Conservation (phyloP, 2,888 invertebrate genomes). For the Anagyrus pseudococci region DNA sequence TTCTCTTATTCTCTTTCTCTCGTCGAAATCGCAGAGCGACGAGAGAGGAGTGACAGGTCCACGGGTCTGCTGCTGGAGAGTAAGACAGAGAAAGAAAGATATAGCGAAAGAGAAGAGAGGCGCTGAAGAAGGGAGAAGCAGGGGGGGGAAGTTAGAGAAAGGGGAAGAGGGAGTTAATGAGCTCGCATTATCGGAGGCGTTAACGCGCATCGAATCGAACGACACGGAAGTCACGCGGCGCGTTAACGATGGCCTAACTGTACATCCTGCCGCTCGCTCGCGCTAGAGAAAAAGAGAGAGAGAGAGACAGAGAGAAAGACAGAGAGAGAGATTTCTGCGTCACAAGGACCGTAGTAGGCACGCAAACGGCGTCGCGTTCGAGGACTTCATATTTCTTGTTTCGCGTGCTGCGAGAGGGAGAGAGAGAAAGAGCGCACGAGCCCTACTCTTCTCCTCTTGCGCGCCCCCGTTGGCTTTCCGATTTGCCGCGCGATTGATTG, state of each 20-base stretch:
- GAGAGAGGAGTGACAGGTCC: neutral
- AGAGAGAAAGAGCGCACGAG: too few species aligned
- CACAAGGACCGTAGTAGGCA: neutral
- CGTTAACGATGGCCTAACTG: slow-evolving; percentile 39
- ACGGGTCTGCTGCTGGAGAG: neutral
- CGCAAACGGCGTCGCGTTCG: slow-evolving; percentile 13
- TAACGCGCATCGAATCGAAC: slow-evolving; percentile 39
- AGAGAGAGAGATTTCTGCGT: slow-evolving; percentile 26
- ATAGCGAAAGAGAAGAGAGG: slow-evolving; percentile 1
- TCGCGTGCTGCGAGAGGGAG: neutral
- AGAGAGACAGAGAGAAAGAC: neutral
- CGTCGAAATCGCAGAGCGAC: neutral
- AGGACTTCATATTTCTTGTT: slow-evolving; percentile 28
- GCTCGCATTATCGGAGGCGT: slow-evolving; percentile 38
- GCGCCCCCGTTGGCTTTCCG: too few species aligned
- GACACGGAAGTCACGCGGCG: slow-evolving; percentile 40
- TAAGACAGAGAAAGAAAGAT: neutral
- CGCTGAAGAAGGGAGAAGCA: neutral
- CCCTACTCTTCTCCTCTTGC: too few species aligned
- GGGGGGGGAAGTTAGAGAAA: neutral
- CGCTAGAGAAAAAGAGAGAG: neutral
- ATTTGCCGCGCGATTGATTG: slow-evolving; percentile 28
- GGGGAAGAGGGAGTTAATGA: slow-evolving; percentile 25
- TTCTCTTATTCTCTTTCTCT: too few species aligned
- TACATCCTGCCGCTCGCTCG: slow-evolving; percentile 19